These are phyloP conservation scores for Brachypalpus laphriformis DNA, from an alignment of 2,888 invertebrate genomes.

Conservation along the genomic window DNA sequence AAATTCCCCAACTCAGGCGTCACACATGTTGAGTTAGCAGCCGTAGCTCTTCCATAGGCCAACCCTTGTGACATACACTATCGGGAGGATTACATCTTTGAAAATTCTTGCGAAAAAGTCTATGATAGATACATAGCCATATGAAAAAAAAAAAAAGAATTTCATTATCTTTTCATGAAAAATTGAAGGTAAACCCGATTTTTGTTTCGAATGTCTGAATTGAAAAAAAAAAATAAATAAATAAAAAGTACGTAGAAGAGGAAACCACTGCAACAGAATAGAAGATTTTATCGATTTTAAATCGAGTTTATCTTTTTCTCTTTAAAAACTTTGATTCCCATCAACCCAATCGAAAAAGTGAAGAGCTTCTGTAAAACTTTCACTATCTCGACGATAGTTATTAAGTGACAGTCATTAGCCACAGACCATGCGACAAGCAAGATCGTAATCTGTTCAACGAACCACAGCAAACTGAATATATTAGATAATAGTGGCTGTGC, in stretches of 20 bases:
- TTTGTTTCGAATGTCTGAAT: slow-evolving; percentile 10
- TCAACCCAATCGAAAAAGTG: background rate
- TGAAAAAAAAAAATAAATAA: background rate
- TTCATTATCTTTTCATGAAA: slow-evolving; percentile 32
- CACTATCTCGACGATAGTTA: slow-evolving; percentile 31
- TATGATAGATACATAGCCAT: background rate
- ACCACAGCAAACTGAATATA: slow-evolving; percentile 20
- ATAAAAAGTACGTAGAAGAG: no score
- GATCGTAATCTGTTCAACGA: slow-evolving; percentile 46
- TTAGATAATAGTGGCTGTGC: slow-evolving; percentile 27
- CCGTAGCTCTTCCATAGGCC: slow-evolving; percentile 13
- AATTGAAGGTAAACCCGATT: slow-evolving; percentile 18
- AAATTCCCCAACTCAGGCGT: slow-evolving; percentile 14
- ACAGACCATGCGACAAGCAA: slow-evolving; percentile 4
- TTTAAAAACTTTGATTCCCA: slow-evolving; percentile 25
- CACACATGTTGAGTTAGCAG: slow-evolving; percentile 27
- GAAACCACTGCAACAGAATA: background rate
- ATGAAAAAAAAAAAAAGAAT: background rate
- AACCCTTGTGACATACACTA: slow-evolving; percentile 47
- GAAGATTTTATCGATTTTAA: slow-evolving; percentile 43
- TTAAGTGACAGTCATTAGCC: slow-evolving; percentile 66
- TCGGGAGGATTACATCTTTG: slow-evolving; percentile 51
- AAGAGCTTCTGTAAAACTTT: slow-evolving; percentile 12
- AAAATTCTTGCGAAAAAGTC: slow-evolving; percentile 42
- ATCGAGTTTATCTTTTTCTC: background rate